Evolutionary conservation across 2,797 vertebrate genomes (phyloP).

Genomic region (Alectoris magna): DNA sequence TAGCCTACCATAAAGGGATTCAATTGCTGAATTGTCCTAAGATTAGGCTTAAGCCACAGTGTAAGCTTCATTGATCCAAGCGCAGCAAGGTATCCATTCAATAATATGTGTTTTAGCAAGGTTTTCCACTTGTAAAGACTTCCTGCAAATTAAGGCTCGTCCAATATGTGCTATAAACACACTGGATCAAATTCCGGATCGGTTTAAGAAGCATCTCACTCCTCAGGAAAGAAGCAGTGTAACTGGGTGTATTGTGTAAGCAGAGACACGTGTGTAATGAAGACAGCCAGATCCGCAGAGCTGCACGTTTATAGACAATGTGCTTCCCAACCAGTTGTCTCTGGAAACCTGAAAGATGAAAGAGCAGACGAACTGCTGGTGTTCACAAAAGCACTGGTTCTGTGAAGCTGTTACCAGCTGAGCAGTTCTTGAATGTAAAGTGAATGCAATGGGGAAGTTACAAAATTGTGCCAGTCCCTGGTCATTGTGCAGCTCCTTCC

Average conservation of each 20-base stretch:
- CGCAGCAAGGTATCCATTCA: slow-evolving; percentile 67
- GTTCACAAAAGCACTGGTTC: background rate
- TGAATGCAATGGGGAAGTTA: background rate
- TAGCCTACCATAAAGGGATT: slow-evolving; percentile 56
- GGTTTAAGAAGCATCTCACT: background rate
- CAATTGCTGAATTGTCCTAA: slow-evolving; percentile 57
- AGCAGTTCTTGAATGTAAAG: background rate
- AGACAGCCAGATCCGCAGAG: background rate
- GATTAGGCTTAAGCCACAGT: slow-evolving; percentile 70
- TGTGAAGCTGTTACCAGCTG: background rate
- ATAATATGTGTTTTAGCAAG: slow-evolving; percentile 71
- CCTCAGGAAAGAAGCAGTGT: background rate
- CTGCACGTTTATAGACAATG: background rate
- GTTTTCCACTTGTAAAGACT: slow-evolving; percentile 67
- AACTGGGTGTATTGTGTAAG: background rate
- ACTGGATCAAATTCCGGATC: slow-evolving; percentile 26
- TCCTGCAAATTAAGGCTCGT: slow-evolving; percentile 65
- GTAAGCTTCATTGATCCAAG: slow-evolving; percentile 74
- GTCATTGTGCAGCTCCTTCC: background rate
- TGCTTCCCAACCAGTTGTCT: background rate
- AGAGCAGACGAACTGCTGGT: background rate
- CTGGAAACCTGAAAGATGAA: background rate
- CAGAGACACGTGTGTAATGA: background rate
- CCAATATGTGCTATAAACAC: slow-evolving; percentile 53
- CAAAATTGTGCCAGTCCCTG: background rate